These are phyloP conservation scores for Antitype chi DNA, from an alignment of 2,888 invertebrate genomes.

Conservation along the genomic window DNA sequence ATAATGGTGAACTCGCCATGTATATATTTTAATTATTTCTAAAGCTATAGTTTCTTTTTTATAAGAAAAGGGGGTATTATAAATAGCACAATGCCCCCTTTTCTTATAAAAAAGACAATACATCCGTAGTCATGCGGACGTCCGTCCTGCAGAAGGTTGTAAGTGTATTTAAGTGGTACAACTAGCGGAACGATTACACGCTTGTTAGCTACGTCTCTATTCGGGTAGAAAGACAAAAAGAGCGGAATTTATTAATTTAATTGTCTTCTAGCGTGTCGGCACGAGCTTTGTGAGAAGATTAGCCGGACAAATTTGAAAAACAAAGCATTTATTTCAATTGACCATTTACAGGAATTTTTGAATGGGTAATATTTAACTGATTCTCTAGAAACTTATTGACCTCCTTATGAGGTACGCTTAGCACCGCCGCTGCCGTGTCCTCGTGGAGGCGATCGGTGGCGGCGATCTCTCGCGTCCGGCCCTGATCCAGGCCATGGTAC, in stretches of 20 bases:
- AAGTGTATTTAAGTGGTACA: constrained; percentile 43
- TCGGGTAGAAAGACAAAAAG: constrained; percentile 37
- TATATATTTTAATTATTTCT: not conserved
- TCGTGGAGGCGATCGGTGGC: too few species aligned
- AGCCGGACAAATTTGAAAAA: not conserved
- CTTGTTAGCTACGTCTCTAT: constrained; percentile 51
- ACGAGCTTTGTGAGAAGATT: not conserved
- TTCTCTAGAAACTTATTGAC: too few species aligned
- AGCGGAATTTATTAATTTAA: constrained; percentile 32
- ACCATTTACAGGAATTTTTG: too few species aligned
- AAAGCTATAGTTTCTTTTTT: not conserved
- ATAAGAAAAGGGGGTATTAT: not conserved
- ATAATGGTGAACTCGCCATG: too few species aligned
- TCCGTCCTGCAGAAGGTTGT: constrained; percentile 48
- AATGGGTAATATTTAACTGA: too few species aligned
- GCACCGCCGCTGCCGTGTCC: too few species aligned
- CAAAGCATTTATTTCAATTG: not conserved
- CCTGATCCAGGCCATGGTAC: too few species aligned
- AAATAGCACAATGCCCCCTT: constrained; percentile 37
- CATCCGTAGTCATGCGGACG: constrained; percentile 31
- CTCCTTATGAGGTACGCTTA: too few species aligned
- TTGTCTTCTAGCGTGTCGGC: constrained; percentile 13
- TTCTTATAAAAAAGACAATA: constrained; percentile 43
- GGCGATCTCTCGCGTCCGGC: too few species aligned
- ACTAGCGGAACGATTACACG: constrained; percentile 49